Percentiles rank a stretch among this genome's conserved stretches.
These are phyloP conservation scores for Alentia gelatinosa DNA, from an alignment of 2,888 invertebrate genomes.

Conservation along the genomic window DNA sequence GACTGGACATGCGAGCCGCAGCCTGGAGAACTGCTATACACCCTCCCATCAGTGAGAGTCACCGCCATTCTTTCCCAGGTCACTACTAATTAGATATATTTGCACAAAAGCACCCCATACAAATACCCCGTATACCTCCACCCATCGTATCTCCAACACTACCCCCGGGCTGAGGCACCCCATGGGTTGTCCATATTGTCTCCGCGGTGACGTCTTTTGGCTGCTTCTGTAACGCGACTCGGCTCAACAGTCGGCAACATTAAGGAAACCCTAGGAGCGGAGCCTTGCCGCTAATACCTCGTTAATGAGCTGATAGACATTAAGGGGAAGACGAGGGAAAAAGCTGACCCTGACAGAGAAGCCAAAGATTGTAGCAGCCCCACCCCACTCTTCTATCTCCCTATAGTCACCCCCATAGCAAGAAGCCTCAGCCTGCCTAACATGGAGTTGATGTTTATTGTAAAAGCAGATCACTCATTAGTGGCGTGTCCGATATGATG, in stretches of 20 bases:
- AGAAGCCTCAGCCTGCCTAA: background rate
- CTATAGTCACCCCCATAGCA: background rate
- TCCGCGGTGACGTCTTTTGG: background rate
- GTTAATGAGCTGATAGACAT: slow-evolving; percentile 47
- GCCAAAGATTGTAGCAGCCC: slow-evolving; percentile 9
- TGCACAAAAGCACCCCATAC: too few species aligned
- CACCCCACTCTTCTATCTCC: background rate
- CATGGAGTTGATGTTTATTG: background rate
- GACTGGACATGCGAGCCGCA: background rate
- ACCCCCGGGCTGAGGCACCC: background rate
- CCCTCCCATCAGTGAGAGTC: too few species aligned
- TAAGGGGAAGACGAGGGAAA: slow-evolving; percentile 18
- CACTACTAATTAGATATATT: too few species aligned
- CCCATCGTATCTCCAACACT: background rate
- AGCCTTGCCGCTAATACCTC: slow-evolving; percentile 24
- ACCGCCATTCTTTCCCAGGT: too few species aligned
- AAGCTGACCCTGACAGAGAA: slow-evolving; percentile 42
- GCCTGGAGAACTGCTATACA: too few species aligned
- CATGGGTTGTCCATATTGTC: background rate
- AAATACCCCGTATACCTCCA: background rate
- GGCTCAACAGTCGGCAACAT: background rate
- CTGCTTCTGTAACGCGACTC: background rate
- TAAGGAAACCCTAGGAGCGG: slow-evolving; percentile 34
- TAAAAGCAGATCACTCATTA: background rate
- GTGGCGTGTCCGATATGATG: background rate